Evolutionary conservation across 2,113 vertebrate genomes (phyloP), one percentile per base, ranked within the genome.

Genomic region (Pyxicephalus adspersus): DNA sequence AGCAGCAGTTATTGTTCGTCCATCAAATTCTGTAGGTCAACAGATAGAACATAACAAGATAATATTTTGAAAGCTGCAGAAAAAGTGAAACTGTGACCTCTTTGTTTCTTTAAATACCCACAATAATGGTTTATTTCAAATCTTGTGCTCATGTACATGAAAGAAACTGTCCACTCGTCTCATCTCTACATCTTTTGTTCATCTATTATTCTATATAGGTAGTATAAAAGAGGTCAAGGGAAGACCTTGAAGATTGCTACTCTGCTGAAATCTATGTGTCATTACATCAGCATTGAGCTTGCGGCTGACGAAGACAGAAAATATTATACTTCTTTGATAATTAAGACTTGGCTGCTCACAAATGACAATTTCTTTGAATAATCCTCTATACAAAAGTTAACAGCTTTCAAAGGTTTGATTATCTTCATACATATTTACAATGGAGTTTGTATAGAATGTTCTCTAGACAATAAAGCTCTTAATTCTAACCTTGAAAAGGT

Each of bases 401-500:
- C 20, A 78, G 18, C 15, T 19, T 61, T 18, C 13, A 22, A 64
- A 72, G 20, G 70, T 57, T 31, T 57, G 70, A 73, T 73, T 34
- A 73, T 34, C 54, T 34, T 29, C 75, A 78, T 54, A 22, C 28
- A 34, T 22, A 57, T 34, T 31, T 29, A 58, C 70, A 57, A 57
- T 58, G 28, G 54, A 34, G 58, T 73, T 73, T 20, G 29, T 31
- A 65, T 23, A 51, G 51, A 66, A 78, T 57, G 64, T 52, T 54
- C 19, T n/a, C 18, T 8, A 67, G 64, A 67, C 76, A 67, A 78
- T 34, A 38, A 28, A 29, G n/a, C 63, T 67, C 63, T 57, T 78
- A 57, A 78, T 57, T 66, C 19, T 51, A 23, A 67, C 76, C 64
- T 78, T 78, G 76, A 67, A 45, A 57, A 78, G 18, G 76, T 54